phyloP scores from a whole-genome alignment of 2,113 vertebrate species.

The Clarias macrocephalus region DNA sequence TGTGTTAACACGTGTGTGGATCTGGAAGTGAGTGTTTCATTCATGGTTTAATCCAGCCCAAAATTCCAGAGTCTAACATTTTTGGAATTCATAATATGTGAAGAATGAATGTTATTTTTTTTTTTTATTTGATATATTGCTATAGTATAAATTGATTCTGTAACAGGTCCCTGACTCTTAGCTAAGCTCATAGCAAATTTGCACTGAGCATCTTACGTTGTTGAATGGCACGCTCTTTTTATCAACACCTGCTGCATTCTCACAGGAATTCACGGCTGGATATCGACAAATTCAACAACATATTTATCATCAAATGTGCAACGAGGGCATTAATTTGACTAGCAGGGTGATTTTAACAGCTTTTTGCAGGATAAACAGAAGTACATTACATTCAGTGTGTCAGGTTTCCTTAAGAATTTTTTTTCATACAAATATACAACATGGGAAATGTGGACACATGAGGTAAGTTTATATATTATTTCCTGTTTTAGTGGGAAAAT shows the following conservation, averaged over 20 bases:
- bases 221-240: not conserved
- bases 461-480: not conserved
- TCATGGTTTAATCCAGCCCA: not conserved
- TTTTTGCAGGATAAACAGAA: not conserved
- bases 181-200: not conserved
- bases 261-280: not conserved
- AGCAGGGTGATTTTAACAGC: slow-evolving; percentile 13
- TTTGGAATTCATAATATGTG: not conserved
- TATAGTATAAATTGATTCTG: not conserved
- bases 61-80: not conserved
- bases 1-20: slow-evolving; percentile 19
- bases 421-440: not conserved
- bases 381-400: not conserved
- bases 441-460: not conserved
- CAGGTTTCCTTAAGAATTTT: not conserved
- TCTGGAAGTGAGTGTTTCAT: not conserved
- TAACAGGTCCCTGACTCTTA: not conserved
- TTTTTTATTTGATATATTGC: not conserved
- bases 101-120: not conserved
- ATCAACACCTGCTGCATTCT: not conserved
- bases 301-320: not conserved
- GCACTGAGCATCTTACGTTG: not conserved
- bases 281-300: not conserved
- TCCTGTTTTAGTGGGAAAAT: not conserved
- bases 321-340: not conserved